Percentiles rank a stretch among this genome's conserved stretches.
Conservation (phyloP, 2,888 invertebrate genomes). For the Megaustenia siamemsis region DNA sequence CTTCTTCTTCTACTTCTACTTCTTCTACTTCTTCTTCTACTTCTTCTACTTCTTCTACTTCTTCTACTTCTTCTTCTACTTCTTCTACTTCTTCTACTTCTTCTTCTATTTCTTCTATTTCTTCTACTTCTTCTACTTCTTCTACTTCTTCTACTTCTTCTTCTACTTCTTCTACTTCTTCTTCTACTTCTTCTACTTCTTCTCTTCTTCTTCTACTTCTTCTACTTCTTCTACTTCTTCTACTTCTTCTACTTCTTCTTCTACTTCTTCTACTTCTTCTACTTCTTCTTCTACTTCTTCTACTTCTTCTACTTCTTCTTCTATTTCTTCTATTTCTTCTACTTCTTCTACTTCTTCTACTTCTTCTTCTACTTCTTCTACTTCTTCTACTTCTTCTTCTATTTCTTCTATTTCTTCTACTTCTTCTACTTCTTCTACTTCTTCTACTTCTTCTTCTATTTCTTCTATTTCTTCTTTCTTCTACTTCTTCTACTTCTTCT, state of each 20-base stretch:
- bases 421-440: background rate
- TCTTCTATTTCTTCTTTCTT: background rate
- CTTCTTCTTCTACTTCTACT: conserved; percentile 1
- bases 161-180: too few species aligned
- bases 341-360: too few species aligned
- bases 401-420: too few species aligned
- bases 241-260: background rate
- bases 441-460: background rate
- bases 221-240: background rate
- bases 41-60: conserved; percentile 20
- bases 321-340: background rate
- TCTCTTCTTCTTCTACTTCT: background rate
- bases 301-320: background rate
- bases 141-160: too few species aligned
- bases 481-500: too few species aligned
- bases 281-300: conserved; percentile 14
- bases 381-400: conserved; percentile 28
- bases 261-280: conserved; percentile 18
- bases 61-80: conserved; percentile 17
- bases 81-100: too few species aligned
- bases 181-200: background rate
- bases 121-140: too few species aligned
- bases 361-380: background rate
- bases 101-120: too few species aligned
- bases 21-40: conserved; percentile 8